These are phyloP conservation scores for Hylaeus anthracinus DNA, from an alignment of 1,140 invertebrate species.

Conservation along the genomic window DNA sequence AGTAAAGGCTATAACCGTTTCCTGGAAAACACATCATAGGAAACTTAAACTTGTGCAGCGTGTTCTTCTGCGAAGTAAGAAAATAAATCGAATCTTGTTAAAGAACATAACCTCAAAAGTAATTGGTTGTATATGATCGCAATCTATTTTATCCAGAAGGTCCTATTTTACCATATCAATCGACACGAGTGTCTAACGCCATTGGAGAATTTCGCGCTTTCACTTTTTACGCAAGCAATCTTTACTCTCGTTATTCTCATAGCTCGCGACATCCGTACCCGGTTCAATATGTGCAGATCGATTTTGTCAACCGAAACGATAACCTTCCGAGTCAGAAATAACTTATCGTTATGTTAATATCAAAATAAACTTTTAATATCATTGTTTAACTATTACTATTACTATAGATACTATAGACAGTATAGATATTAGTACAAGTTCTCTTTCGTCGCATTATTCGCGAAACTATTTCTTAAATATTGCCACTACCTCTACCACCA, in stretches of 20 bases:
- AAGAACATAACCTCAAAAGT: not conserved
- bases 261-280: not conserved
- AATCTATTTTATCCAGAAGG: too few species aligned
- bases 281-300: not conserved
- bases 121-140: not conserved
- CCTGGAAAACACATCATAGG: conserved; percentile 22
- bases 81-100: too few species aligned
- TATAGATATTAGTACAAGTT: too few species aligned
- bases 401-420: too few species aligned
- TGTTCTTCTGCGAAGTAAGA: not conserved
- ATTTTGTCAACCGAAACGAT: not conserved
- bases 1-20: not conserved
- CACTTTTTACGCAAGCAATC: not conserved
- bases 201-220: not conserved
- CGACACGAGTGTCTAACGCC: not conserved
- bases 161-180: not conserved
- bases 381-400: too few species aligned
- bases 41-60: not conserved
- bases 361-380: too few species aligned
- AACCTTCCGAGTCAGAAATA: too few species aligned
- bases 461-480: too few species aligned
- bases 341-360: too few species aligned
- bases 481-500: too few species aligned
- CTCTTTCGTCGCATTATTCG: too few species aligned
- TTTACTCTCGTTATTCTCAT: not conserved